These are phyloP conservation scores for Hyaena hyaena DNA, from an alignment of 2,113 vertebrate genomes.

Conservation along the genomic window DNA sequence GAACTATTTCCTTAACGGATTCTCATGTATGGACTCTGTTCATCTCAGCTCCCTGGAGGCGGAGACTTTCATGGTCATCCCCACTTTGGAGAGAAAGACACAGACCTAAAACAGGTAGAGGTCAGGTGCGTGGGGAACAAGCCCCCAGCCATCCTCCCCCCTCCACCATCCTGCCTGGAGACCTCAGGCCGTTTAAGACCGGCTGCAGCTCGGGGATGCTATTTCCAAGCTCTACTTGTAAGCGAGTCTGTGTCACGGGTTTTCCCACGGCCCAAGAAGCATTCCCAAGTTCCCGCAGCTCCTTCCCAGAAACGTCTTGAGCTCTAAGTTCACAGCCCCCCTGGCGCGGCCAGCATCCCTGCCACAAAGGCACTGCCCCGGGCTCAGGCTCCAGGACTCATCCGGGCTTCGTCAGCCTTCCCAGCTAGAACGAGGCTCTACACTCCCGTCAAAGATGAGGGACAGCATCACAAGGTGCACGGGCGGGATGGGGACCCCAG, in stretches of 20 bases:
- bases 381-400: background rate
- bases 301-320: background rate
- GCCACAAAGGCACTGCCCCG: background rate
- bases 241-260: background rate
- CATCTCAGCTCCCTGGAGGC: background rate
- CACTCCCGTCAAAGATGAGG: background rate
- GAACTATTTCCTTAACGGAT: background rate
- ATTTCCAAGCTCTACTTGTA: background rate
- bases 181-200: background rate
- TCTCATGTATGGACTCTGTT: too few relatives aligned
- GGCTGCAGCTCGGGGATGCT: background rate
- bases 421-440: background rate
- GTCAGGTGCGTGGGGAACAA: rapidly evolving
- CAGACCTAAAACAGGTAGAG: background rate
- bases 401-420: background rate
- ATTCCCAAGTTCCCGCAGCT: background rate
- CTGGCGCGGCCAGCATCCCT: background rate
- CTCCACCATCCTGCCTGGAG: background rate
- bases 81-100: background rate
- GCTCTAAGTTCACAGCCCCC: background rate
- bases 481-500: background rate
- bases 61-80: background rate
- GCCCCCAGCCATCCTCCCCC: background rate
- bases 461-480: rapidly evolving
- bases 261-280: background rate